These are phyloP conservation scores for Gymnothorax reevesii DNA, from an alignment of 2,797 vertebrate species.

Conservation along the genomic window DNA sequence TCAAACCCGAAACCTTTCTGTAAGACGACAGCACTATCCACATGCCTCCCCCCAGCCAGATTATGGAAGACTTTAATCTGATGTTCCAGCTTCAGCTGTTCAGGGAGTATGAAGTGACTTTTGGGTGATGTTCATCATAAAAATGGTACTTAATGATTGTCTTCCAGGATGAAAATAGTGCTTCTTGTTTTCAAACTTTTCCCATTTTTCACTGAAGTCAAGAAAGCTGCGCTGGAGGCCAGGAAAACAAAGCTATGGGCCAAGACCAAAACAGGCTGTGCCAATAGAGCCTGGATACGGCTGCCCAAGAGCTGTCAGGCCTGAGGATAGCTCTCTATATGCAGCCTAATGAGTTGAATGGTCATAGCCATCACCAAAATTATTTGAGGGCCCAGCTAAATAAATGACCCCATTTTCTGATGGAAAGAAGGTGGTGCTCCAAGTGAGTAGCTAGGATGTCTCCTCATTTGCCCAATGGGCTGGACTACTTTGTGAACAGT, in stretches of 20 bases:
- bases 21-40: too few relatives aligned
- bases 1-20: too few relatives aligned
- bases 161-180: conserved; percentile 45
- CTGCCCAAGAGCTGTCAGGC: neutral
- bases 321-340: neutral
- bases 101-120: conserved; percentile 57
- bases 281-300: too few relatives aligned
- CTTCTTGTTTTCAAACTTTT: conserved; percentile 43
- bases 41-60: too few relatives aligned
- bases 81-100: neutral
- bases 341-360: neutral
- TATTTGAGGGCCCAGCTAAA: too few relatives aligned
- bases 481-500: neutral
- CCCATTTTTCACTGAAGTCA: neutral
- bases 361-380: too few relatives aligned
- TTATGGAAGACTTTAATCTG: too few relatives aligned
- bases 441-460: too few relatives aligned
- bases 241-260: neutral
- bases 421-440: too few relatives aligned
- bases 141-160: conserved; percentile 37
- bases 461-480: too few relatives aligned
- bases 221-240: neutral
- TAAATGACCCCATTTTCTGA: too few relatives aligned
- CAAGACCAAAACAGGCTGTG: neutral
- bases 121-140: conserved; percentile 49